Conservation (phyloP, 2,797 vertebrate genomes). For the Brachyalestes nurse region DNA sequence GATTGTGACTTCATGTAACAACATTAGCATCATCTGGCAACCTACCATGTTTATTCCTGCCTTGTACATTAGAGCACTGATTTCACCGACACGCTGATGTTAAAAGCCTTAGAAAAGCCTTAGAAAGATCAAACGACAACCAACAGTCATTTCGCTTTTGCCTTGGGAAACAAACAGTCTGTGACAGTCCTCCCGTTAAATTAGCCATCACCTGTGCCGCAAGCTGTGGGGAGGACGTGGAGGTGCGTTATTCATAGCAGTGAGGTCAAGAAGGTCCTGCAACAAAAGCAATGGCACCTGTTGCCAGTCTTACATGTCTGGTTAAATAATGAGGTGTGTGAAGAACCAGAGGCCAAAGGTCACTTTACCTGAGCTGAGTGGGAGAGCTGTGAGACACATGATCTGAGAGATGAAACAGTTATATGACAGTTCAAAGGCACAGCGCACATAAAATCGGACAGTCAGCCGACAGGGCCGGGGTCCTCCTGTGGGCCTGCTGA, state of each 20-base stretch:
- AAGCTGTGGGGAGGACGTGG: conserved; percentile 39
- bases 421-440: conserved; percentile 56
- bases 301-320: conserved; percentile 56
- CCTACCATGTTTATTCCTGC: background rate
- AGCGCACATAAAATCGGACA: conserved; percentile 10
- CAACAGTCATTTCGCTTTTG: background rate
- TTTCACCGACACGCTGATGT: background rate
- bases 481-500: background rate
- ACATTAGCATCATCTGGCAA: background rate
- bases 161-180: background rate
- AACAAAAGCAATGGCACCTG: conserved; percentile 66
- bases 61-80: background rate
- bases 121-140: background rate
- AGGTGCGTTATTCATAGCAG: conserved; percentile 60
- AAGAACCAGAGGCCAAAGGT: conserved; percentile 51
- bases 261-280: conserved; percentile 44
- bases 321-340: conserved; percentile 54
- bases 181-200: conserved; percentile 27
- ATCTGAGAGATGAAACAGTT: conserved; percentile 52
- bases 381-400: conserved; percentile 47
- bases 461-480: background rate
- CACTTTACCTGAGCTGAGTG: conserved; percentile 56
- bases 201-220: conserved; percentile 51
- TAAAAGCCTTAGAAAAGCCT: too few relatives aligned
- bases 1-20: background rate